Evolutionary conservation across 2,113 vertebrate genomes (phyloP), one percentile per base, ranked within the genome.

Genomic region (Aix galericulata): DNA sequence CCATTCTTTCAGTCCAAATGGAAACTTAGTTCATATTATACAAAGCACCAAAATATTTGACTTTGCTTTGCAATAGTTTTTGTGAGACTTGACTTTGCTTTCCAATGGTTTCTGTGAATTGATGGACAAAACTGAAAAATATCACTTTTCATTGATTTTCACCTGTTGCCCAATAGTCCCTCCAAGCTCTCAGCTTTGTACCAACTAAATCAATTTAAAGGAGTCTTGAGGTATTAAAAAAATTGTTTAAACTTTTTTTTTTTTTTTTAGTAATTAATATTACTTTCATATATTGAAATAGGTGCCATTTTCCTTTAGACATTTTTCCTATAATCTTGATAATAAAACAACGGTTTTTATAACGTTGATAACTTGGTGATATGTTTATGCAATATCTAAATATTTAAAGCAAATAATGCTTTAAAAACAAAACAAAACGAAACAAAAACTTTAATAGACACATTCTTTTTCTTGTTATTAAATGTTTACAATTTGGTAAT

Each of bases 131-230:
- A 22, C 6, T 64, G 32, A 63, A 83, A 11, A 91, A 38, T 11
- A n/a, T 74, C 11, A 69, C 5, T 13, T 86, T 40, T 55, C 25
- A 38, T 34, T 36, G 34, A 26, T 26, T 34, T 72, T 62, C 32
- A 17, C 18, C 17, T 66, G 8, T 59, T 88, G 8, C 6, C 5
- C 23, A 50, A 9, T 21, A 15, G 25, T 63, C 14, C 32, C 31
- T 44, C 26, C 20, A 71, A 77, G 23, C 26, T 34, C 23, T 77
- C 59, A 58, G 6, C 0, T 0, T 7, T 50, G 13, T 52, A 77
- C 58, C 17, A 6, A 44, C 52, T 81, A 91, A 86, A 74, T 3
- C 16, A 26, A 56, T 48, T 78, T 23, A 58, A 4, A 56, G 26
- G 4, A 31, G 4, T 55, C 23, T 34, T 21, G 78, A 66, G 8